Evolutionary conservation across 1,140 invertebrate species (phyloP).

Genomic region (Macrocentrus cingulum): DNA sequence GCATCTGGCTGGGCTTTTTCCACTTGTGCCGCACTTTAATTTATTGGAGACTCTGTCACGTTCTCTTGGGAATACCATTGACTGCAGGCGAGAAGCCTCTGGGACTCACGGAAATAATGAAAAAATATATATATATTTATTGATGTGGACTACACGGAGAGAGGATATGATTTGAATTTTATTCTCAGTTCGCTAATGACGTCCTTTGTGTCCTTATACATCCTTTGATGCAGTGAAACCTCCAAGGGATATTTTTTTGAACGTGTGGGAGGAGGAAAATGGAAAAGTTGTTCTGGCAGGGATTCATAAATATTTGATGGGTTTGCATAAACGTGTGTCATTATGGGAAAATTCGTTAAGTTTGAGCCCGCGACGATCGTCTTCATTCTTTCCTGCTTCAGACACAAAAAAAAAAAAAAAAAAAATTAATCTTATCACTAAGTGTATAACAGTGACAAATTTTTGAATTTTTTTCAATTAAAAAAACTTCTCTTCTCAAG

Average conservation of each 20-base stretch:
- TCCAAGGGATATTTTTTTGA: background rate
- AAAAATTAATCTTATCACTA: too few relatives aligned
- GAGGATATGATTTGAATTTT: conserved; percentile 28
- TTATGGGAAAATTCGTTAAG: conserved; percentile 28
- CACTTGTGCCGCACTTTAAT: background rate
- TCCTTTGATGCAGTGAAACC: conserved; percentile 3
- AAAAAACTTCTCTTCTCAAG: too few relatives aligned
- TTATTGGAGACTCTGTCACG: background rate
- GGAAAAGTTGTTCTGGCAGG: conserved; percentile 34
- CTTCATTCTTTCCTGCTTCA: too few relatives aligned
- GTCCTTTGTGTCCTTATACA: conserved; percentile 6
- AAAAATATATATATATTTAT: conserved; percentile 5
- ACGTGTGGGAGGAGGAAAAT: background rate
- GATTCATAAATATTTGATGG: conserved; percentile 46
- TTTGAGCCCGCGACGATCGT: too few relatives aligned
- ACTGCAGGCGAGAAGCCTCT: background rate
- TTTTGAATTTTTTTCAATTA: too few relatives aligned
- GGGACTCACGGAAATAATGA: background rate
- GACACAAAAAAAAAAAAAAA: too few relatives aligned
- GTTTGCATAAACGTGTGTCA: conserved; percentile 38
- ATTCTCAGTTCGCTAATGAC: background rate
- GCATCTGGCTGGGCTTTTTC: conserved; percentile 9
- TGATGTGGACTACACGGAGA: background rate
- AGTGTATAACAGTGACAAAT: too few relatives aligned
- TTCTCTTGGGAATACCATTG: background rate